Evolutionary conservation across 2,113 vertebrate genomes (phyloP).

Genomic region (Zapornia atra): DNA sequence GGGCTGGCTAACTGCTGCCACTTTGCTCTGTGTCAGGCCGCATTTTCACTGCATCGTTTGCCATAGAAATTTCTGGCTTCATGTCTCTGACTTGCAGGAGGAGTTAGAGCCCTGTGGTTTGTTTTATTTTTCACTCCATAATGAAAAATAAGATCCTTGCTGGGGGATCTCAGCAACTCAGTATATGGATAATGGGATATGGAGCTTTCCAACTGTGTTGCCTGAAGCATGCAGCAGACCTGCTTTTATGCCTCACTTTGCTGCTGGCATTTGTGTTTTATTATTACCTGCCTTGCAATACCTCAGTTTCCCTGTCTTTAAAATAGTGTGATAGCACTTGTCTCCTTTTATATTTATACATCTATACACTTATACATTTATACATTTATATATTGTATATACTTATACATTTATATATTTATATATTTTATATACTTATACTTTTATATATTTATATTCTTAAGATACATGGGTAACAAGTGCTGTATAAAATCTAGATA

Average conservation of each 20-base stretch:
- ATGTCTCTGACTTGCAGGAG: slow-evolving; percentile 1
- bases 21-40: not conserved
- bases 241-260: not conserved
- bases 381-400: too few relatives aligned
- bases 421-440: not conserved
- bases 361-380: too few relatives aligned
- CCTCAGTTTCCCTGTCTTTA: not conserved
- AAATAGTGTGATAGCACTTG: not conserved
- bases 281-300: not conserved
- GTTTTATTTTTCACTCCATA: slow-evolving; percentile 21
- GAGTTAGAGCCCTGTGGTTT: not conserved
- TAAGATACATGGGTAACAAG: not conserved
- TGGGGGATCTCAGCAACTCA: not conserved
- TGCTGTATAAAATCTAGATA: not conserved
- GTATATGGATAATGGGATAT: not conserved
- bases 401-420: not conserved
- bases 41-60: not conserved
- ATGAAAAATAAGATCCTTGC: slow-evolving; percentile 35
- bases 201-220: slow-evolving; percentile 11
- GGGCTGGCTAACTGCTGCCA: not conserved
- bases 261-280: not conserved
- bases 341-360: not conserved
- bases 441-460: not conserved
- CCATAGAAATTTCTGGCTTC: not conserved
- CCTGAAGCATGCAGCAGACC: not conserved